Base-by-base conservation (phyloP, 1,140 invertebrate genomes). In the Neodiprion pinetum region DNA sequence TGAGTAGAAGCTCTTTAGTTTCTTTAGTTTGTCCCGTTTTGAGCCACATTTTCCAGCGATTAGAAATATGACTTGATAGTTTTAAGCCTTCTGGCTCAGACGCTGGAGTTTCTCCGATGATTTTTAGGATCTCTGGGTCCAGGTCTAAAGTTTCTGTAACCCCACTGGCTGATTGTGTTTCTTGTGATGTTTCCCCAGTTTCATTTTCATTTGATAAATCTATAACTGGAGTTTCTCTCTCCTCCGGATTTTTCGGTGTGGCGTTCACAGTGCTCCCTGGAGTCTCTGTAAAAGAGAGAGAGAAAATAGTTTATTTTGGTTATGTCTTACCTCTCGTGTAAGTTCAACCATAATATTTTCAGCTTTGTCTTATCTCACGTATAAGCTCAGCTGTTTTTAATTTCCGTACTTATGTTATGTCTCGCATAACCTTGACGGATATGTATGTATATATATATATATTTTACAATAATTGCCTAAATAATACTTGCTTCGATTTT, bases 1-100 rank as follows among this genome's bases (percentile, higher is more conserved):
- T 50, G 10, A 65, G 11, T 7, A 72, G 12, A 17, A 47, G 14
- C 47, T 72, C 14, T 28, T 47, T 21, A n/a, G n/a, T 14, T 11
- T 72, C 49, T n/a, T 72, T 40, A 11, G 12, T 14, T 1, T 53
- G 9, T 9, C 71, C 71, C 9, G 50, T 40, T 72, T n/a, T 72
- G 28, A 72, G 5, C 71, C 71, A 72, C 11, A 0, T 28, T 61
- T 28, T 23, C 17, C 48, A 23, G 9, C 71, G 50, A 53, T 14
- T 53, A 9, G 9, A 53, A 14, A 53, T 53, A 10, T 14, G 50
- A 53, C 9, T 53, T 17, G 17, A 17, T 9, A 53, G 14, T 10
- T 53, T 14, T 53, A 53, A 53, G 9, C 50, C 50, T 14, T 14
- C 14, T 53, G 50, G 50, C 9, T 53, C 14, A 9, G 9, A 53